Evolutionary conservation across 1,140 invertebrate species (phyloP).

Genomic region (Drosophila ananassae): DNA sequence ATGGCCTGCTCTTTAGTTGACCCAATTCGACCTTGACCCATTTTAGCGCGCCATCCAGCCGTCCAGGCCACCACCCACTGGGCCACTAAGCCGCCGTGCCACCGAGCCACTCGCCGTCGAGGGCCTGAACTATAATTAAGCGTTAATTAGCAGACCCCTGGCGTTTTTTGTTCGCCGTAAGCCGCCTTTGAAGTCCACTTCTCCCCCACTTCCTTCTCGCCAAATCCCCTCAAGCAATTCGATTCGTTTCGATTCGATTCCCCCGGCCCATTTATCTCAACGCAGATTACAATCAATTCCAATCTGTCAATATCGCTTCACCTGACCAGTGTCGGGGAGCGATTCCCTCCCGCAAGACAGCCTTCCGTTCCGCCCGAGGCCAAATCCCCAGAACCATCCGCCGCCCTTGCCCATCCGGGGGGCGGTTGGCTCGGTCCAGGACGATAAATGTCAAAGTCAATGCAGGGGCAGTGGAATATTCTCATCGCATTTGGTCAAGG

Average conservation of each 20-base stretch:
- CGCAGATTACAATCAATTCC: constrained; percentile 60
- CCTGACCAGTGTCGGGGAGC: constrained; percentile 30
- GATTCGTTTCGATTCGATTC: constrained; percentile 19
- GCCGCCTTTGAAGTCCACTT: constrained; percentile 23
- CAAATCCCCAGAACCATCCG: constrained; percentile 5
- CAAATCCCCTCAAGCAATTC: constrained; percentile 6
- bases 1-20: constrained; percentile 63
- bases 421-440: constrained; percentile 3
- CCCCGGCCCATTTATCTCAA: constrained; percentile 42
- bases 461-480: constrained; percentile 56
- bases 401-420: constrained; percentile 11
- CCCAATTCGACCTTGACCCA: constrained; percentile 77
- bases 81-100: too few relatives aligned
- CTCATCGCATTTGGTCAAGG: constrained; percentile 49
- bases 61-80: neutral
- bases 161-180: neutral
- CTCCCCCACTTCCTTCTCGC: constrained; percentile 14
- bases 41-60: constrained; percentile 36
- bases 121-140: constrained; percentile 47
- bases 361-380: constrained; percentile 5
- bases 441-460: constrained; percentile 81
- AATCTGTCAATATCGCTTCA: constrained; percentile 58
- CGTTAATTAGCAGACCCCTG: constrained; percentile 42
- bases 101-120: neutral
- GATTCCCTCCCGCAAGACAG: constrained; percentile 8